Conservation (phyloP, 2,113 vertebrate species). For the Brienomyrus brachyistius region DNA sequence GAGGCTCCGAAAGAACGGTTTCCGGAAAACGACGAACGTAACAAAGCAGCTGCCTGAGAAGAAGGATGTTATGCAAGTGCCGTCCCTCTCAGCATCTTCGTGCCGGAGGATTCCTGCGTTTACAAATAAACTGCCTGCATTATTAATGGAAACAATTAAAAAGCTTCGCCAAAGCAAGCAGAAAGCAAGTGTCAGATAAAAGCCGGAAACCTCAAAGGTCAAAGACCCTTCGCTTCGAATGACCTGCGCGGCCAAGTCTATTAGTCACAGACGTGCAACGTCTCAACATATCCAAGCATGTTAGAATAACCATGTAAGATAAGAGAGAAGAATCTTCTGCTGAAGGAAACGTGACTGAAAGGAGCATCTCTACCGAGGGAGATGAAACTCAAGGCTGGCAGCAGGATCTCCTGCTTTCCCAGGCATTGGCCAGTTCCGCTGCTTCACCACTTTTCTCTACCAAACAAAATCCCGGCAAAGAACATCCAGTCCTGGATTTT, state of each 20-base stretch:
- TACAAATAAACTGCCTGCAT: background rate
- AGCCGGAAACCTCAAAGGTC: background rate
- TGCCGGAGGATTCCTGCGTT: background rate
- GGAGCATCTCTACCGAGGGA: background rate
- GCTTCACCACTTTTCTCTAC: background rate
- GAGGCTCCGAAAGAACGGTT: no score
- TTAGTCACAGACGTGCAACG: background rate
- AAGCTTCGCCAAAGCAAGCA: background rate
- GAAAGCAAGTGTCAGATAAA: background rate
- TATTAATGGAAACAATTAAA: background rate
- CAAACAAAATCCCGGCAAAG: background rate
- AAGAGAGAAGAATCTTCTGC: background rate
- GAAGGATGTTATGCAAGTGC: slow-evolving; percentile 30
- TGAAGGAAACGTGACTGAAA: background rate
- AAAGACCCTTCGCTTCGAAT: background rate
- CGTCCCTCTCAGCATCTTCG: background rate
- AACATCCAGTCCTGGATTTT: background rate
- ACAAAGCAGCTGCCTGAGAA: slow-evolving; percentile 23
- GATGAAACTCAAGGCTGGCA: background rate
- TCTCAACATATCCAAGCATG: background rate
- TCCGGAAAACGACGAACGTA: background rate
- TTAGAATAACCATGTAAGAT: background rate
- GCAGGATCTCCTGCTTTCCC: background rate
- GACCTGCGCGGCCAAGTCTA: background rate
- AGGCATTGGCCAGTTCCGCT: no score